Base-by-base conservation (phyloP, 2,888 invertebrate genomes). In the Heliconius erato region DNA sequence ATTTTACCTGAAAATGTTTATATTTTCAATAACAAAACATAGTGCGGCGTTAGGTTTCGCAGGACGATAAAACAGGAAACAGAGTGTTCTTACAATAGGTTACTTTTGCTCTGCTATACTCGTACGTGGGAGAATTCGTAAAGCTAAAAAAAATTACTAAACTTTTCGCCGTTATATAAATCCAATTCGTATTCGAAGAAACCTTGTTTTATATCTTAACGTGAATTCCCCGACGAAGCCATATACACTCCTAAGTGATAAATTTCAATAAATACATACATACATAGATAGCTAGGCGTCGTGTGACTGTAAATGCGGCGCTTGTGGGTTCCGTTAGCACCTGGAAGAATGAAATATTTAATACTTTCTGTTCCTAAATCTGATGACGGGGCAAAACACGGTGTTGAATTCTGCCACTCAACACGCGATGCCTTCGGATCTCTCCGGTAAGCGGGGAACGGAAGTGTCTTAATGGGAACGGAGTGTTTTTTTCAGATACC, bases 191-290 rank as follows among this genome's bases (percentile, higher is more conserved):
- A 40, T n/a, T 74, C 3, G n/a, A 19, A 76, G 76, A 76, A 76
- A 63, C 40, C 44, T 16, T 77, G 5, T 65, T 26, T 67, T 44
- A 67, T 77, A 67, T 67, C 26, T 77, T 26, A 40, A 65, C 44
- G 67, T 26, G 77, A 40, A 77, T 77, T 77, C 65, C 65, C 40
- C 63, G 65, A 77, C 77, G 77, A 77, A 77, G 40, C 63, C 77
- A 19, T 77, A 77, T 28, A 77, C 11, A 11, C 44, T 63, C 40
- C 40, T 32, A 19, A 59, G n/a, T 32, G 23, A 59, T n/a, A 65
- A 26, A 65, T n/a, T 65, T n/a, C 26, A n/a, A 19, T n/a, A 35
- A n/a, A 40, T 6, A 26, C 12, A n/a, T 59, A 23, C 7, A 32
- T 19, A 40, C 40, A 40, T 40, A 11, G 40, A 40, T 32, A 32